Base-by-base conservation (phyloP, 1,140 invertebrate species). In the Anadara kagoshimensis region DNA sequence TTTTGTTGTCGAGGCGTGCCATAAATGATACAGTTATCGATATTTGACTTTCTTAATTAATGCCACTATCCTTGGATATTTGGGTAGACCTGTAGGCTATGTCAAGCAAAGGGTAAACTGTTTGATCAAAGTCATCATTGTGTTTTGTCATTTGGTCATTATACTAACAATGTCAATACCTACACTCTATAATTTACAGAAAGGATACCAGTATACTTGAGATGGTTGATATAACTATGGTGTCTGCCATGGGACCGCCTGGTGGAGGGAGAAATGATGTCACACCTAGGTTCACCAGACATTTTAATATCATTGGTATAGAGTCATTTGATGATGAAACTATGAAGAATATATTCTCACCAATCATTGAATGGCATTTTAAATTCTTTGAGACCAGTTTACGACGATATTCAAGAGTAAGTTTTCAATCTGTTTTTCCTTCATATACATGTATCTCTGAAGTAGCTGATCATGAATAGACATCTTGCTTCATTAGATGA, bases 281-380 rank as follows among this genome's bases (percentile, higher is more conserved):
- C 22, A 89, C 89, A 11, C 79, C 83, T 1, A 75, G 89, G 29
- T 89, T 90, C 66, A 68, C 88, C 16, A 78, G 89, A 22, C 89
- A 90, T 73, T 89, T 88, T 74, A 89, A 89, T 63, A 73, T 90
- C 14, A 88, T 90, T 61, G 77, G 82, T 20, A 89, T 89, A 56
- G 86, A 89, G 59, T 85, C 83, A 8, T 90, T 90, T 79, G 84
- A 85, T 78, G 89, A 90, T 65, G 89, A 90, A 12, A 89, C 88
- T 1, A 88, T 90, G 87, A 88, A 84, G 69, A 88, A 85, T 53
- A 89, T 90, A 61, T 90, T 90, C 68, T 73, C 83, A 24, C 87
- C 88, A 47, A 89, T 90, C 47, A 74, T 86, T n/a, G 89, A 90
- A 74, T 89, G 88, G 88, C 89, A 90, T 76, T 89, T 89, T 66